A percentile compares a stretch with the other conserved stretches of the same genome.
These are phyloP conservation scores for Alviniconcha marisindica DNA, from an alignment of 1,140 invertebrate species.

Conservation along the genomic window DNA sequence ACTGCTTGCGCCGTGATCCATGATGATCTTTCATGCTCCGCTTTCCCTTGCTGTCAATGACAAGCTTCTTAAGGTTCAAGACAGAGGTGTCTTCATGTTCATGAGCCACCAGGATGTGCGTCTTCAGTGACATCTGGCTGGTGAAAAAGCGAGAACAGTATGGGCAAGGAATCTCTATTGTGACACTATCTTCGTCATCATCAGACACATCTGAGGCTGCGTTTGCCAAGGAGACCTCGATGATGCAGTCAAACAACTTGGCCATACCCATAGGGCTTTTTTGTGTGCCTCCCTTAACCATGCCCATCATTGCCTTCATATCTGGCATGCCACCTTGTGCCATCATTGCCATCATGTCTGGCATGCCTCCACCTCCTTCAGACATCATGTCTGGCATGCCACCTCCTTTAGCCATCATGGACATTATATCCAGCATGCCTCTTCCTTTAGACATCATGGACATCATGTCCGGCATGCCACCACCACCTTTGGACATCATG, in stretches of 20 bases:
- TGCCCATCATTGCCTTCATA: conserved; percentile 35
- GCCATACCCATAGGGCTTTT: conserved; percentile 10
- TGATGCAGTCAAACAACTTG: conserved; percentile 32
- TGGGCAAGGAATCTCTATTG: conserved; percentile 25
- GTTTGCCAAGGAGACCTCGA: conserved; percentile 16
- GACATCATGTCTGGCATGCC: conserved; percentile 5
- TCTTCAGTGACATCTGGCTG: conserved; percentile 31
- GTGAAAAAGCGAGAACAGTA: conserved; percentile 31
- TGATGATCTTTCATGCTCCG: background rate
- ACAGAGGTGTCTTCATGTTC: conserved; percentile 32
- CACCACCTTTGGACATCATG: background rate
- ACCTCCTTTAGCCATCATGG: background rate
- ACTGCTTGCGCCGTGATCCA: conserved; percentile 17
- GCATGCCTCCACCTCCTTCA: conserved; percentile 15
- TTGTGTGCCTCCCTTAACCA: background rate
- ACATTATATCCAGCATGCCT: background rate
- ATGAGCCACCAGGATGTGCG: conserved; percentile 32
- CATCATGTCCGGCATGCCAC: conserved; percentile 5
- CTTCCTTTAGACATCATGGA: background rate
- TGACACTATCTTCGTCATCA: conserved; percentile 31
- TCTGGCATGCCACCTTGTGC: conserved; percentile 12
- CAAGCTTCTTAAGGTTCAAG: conserved; percentile 21
- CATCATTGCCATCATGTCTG: conserved; percentile 39
- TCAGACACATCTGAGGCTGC: conserved; percentile 23
- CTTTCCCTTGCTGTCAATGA: conserved; percentile 21